Evolutionary conservation across 2,113 vertebrate genomes (phyloP).

Genomic region (Pantherophis guttatus): DNA sequence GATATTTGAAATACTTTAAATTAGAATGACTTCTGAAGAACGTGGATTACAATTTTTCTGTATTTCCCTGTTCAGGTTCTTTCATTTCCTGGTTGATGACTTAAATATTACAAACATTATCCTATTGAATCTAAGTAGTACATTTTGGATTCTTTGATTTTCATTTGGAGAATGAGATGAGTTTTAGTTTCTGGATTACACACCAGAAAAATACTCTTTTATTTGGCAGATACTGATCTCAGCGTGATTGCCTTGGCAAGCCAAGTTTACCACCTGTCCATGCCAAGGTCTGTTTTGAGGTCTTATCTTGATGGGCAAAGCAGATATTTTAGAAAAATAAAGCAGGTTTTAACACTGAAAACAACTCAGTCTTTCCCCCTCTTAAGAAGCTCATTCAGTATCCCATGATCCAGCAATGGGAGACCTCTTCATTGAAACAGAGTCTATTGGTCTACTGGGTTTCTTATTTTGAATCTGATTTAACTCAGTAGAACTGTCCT

Average conservation of each 20-base stretch:
- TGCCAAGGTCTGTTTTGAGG: not conserved
- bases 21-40: not conserved
- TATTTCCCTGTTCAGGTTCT: not conserved
- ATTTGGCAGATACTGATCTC: not conserved
- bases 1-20: not conserved
- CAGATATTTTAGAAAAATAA: constrained; percentile 67
- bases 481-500: no score
- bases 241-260: not conserved
- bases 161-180: not conserved
- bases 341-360: constrained; percentile 53
- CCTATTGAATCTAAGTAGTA: not conserved
- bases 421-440: not conserved
- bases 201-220: not conserved
- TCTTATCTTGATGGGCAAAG: constrained; percentile 23
- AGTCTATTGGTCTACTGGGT: not conserved
- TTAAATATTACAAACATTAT: not conserved
- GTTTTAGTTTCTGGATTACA: not conserved
- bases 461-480: not conserved
- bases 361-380: constrained; percentile 54
- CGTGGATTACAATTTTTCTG: not conserved
- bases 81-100: not conserved
- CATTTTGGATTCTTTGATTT: not conserved
- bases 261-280: not conserved
- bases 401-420: not conserved
- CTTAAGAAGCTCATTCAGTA: constrained; percentile 47